phyloP scores from a whole-genome alignment of 2,113 vertebrate species.

The Hipposideros armiger region DNA sequence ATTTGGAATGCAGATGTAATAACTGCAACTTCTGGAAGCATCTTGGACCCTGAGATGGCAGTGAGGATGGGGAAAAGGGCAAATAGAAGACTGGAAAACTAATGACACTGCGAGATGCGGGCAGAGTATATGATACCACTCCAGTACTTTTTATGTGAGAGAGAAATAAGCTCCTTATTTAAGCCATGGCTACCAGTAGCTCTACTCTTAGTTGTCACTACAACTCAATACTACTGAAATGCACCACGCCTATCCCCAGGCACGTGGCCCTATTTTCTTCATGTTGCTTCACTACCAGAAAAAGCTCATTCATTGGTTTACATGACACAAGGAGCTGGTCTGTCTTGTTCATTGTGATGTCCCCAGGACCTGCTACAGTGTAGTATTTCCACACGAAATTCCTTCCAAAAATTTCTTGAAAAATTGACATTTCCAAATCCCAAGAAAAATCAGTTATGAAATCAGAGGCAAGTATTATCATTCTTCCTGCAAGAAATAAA shows the following conservation, averaged over 20 bases:
- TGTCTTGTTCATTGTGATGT: not conserved
- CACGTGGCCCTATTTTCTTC: not conserved
- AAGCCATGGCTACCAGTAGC: not conserved
- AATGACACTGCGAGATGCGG: fast-evolving
- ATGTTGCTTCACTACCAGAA: not conserved
- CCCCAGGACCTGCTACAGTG: not conserved
- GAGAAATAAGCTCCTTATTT: not conserved
- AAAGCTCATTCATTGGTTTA: not conserved
- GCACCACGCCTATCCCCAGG: not conserved
- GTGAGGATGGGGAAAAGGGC: not conserved
- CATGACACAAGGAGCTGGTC: not conserved
- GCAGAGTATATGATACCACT: fast-evolving
- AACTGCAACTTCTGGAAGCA: not conserved
- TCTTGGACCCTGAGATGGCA: not conserved
- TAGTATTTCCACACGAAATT: not conserved
- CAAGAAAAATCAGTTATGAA: not conserved
- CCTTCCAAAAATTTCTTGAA: not conserved
- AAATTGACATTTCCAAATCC: not conserved
- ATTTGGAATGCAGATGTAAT: not conserved
- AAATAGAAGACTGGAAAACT: not conserved
- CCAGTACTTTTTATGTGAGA: not conserved
- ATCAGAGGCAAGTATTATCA: not conserved
- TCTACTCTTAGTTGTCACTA: not conserved
- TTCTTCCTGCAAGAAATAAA: not conserved
- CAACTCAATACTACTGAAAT: not conserved